These are phyloP conservation scores for Halocynthia aurantium DNA, from an alignment of 23 tunicate genomes.

Conservation along the genomic window DNA sequence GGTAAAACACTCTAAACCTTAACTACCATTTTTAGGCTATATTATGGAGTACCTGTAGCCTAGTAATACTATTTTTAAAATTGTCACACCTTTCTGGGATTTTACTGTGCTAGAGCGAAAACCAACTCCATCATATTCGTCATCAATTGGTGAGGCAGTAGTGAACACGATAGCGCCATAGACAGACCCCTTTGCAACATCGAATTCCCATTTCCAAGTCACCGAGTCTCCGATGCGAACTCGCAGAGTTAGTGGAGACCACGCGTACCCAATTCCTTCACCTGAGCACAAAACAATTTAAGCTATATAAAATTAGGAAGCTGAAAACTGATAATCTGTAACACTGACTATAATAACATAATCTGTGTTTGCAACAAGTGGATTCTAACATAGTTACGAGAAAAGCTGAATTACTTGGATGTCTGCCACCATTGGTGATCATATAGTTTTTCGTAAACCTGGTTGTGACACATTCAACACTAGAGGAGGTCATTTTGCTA, in stretches of 20 bases:
- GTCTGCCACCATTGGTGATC: conserved; percentile 10
- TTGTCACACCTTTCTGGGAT: not conserved
- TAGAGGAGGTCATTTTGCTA: not conserved
- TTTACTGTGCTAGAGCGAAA: conserved; percentile 24
- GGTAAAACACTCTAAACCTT: too few relatives aligned
- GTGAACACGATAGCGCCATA: conserved; percentile 35
- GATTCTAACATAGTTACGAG: too few relatives aligned
- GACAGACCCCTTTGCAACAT: conserved; percentile 3
- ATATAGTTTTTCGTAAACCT: not conserved
- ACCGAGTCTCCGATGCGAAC: conserved; percentile 21
- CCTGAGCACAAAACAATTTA: not conserved
- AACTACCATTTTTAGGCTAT: too few relatives aligned
- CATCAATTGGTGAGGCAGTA: conserved; percentile 8
- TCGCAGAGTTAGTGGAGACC: conserved; percentile 3
- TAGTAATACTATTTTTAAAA: not conserved
- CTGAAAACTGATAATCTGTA: too few relatives aligned
- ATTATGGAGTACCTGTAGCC: too few relatives aligned
- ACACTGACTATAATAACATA: too few relatives aligned
- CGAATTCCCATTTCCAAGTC: conserved; percentile 22
- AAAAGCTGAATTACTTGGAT: not conserved
- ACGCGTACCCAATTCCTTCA: conserved; percentile 7
- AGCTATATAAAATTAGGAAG: too few relatives aligned
- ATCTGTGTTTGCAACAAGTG: too few relatives aligned
- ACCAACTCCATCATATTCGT: conserved; percentile 17
- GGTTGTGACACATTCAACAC: conserved; percentile 1